A percentile compares a stretch with the other conserved stretches of the same genome.
Conservation (phyloP, 2,888 invertebrate species). For the Ischnura elegans region DNA sequence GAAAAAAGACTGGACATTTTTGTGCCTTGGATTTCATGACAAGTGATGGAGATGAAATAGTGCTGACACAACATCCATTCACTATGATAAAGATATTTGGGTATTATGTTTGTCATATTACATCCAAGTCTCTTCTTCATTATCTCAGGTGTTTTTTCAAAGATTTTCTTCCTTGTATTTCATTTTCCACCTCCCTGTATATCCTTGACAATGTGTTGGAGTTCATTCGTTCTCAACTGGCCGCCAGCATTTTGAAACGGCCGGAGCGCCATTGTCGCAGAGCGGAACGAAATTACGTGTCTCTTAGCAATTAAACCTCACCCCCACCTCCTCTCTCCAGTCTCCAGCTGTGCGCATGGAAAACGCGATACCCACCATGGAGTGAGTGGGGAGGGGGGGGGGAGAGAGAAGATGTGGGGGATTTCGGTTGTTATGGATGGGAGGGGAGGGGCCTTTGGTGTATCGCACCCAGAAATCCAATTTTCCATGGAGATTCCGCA, state of each 20-base stretch:
- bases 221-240: not conserved
- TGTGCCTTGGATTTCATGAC: no score
- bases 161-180: not conserved
- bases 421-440: not conserved
- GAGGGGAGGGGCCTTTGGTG: not conserved
- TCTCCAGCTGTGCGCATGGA: not conserved
- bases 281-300: not conserved
- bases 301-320: not conserved
- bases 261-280: not conserved
- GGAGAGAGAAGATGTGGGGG: no score
- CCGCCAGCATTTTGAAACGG: not conserved
- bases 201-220: not conserved
- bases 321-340: not conserved
- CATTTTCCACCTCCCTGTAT: not conserved
- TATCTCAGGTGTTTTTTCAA: no score
- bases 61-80: not conserved
- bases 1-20: no score
- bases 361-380: no score
- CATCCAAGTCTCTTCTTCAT: no score
- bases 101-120: no score
- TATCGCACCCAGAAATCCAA: slow-evolving; percentile 17
- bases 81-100: not conserved
- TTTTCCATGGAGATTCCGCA: not conserved
- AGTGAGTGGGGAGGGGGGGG: no score
- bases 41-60: not conserved